Base-by-base conservation (phyloP, 2,113 vertebrate genomes). In the Chiloscyllium plagiosum region DNA sequence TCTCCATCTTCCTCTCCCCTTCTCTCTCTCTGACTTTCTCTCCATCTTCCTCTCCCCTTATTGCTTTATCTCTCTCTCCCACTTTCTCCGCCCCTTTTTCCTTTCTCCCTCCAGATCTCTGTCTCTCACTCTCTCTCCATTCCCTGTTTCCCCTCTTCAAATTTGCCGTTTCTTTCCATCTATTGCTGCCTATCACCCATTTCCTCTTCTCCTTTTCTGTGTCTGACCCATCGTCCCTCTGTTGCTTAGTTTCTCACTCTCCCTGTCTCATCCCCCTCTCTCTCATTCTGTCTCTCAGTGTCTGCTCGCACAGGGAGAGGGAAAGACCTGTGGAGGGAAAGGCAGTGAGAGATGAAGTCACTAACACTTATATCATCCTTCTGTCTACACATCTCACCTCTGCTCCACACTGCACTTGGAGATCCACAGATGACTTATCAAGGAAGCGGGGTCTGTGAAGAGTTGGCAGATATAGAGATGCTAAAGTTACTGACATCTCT, bases 321-420 rank as follows among this genome's bases (percentile, higher is more conserved):
- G 78, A 83, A 83, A 17, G n/a, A 17, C 78, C 8, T 17, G 76
- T n/a, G 78, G 1, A 17, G 78, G 19, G n/a, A 83, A 83, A 37
- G n/a, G n/a, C 78, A 83, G 78, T 42, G 3, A 42, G 78, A 37
- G 78, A 33, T 80, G 33, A 80, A 80, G 76, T 37, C 33, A 17
- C 33, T 80, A 4, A 83, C n/a, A 83, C 78, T 4, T 83, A 4
- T 42, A 83, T n/a, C 78, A 83, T 83, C 78, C 78, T 37, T 83
- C 78, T 83, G 78, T 83, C 78, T 83, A 83, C n/a, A 83, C 78
- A 83, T 83, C 78, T 83, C 78, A 83, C 78, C 78, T 83, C 78
- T 78, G 29, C 33, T 80, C 76, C 20, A 37, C 37, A 42, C 80
- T 47, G 15, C 37, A 42, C 80, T 37, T 83, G 17, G 80, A 22